Percentiles rank a stretch among this genome's conserved stretches.
Conservation (phyloP, 2,888 invertebrate species). For the Oscheius sp. region DNA sequence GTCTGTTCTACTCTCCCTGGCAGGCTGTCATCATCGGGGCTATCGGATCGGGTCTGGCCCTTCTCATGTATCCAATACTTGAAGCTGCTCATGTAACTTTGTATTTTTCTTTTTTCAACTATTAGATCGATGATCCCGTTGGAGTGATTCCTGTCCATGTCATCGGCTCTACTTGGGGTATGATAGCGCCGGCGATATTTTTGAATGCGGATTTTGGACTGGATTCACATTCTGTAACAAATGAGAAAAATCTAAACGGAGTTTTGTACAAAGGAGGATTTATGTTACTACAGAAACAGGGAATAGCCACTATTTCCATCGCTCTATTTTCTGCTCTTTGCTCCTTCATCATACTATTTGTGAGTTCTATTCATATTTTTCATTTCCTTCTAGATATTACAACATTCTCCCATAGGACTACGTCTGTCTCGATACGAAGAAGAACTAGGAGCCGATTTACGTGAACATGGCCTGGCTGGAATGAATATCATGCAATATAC, state of each 20-base stretch:
- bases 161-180: slow-evolving; percentile 64
- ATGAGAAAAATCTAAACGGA: slow-evolving; percentile 28
- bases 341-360: slow-evolving; percentile 42
- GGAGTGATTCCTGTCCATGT: slow-evolving; percentile 67
- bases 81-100: slow-evolving; percentile 51
- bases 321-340: slow-evolving; percentile 36
- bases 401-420: slow-evolving; percentile 59
- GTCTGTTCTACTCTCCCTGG: slow-evolving; percentile 62
- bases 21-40: slow-evolving; percentile 62
- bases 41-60: slow-evolving; percentile 59
- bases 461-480: slow-evolving; percentile 64
- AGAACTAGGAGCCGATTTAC: slow-evolving; percentile 66
- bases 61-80: slow-evolving; percentile 58
- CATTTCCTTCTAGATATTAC: slow-evolving; percentile 40
- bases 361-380: slow-evolving; percentile 14
- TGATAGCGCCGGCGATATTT: slow-evolving; percentile 63
- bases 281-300: slow-evolving; percentile 33
- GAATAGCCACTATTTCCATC: slow-evolving; percentile 33
- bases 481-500: slow-evolving; percentile 63
- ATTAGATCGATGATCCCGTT: slow-evolving; percentile 64
- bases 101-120: background rate
- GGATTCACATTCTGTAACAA: slow-evolving; percentile 46
- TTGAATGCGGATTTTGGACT: slow-evolving; percentile 9
- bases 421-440: slow-evolving; percentile 63
- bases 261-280: slow-evolving; percentile 42